Percentiles rank a stretch among this genome's conserved stretches.
phyloP scores from a whole-genome alignment of 1,140 invertebrate species.

The Cardiocondyla obscurior region DNA sequence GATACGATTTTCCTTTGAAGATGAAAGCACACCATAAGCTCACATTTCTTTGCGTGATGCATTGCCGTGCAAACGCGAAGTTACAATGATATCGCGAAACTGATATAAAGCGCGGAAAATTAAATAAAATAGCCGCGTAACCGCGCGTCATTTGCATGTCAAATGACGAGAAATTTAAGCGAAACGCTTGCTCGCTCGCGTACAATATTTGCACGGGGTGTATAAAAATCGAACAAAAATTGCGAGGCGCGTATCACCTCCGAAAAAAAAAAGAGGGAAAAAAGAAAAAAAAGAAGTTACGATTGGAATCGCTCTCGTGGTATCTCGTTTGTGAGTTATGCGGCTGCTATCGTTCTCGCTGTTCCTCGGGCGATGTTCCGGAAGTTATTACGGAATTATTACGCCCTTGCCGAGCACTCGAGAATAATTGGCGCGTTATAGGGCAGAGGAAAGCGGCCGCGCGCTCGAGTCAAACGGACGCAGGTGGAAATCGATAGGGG shows the following conservation, averaged over 20 bases:
- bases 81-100: neutral
- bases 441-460: constrained; percentile 2
- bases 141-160: neutral
- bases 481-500: constrained; percentile 69
- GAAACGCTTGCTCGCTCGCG: neutral
- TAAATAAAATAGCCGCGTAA: no score
- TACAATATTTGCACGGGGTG: neutral
- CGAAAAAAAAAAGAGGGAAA: no score
- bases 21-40: neutral
- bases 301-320: constrained; percentile 13
- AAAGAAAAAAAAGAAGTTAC: neutral
- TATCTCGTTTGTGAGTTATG: constrained; percentile 40
- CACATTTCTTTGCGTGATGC: neutral
- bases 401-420: constrained; percentile 26
- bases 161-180: neutral
- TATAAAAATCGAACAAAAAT: constrained; percentile 4
- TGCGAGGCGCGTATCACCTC: neutral
- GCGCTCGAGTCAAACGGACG: constrained; percentile 64
- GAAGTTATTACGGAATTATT: constrained; percentile 57
- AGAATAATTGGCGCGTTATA: constrained; percentile 52
- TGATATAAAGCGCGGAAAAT: neutral
- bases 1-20: neutral
- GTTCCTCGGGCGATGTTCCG: constrained; percentile 36
- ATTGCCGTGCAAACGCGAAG: neutral
- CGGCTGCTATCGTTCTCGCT: constrained; percentile 7